Conservation (phyloP, 2,797 vertebrate species). For the Xenopus petersii region DNA sequence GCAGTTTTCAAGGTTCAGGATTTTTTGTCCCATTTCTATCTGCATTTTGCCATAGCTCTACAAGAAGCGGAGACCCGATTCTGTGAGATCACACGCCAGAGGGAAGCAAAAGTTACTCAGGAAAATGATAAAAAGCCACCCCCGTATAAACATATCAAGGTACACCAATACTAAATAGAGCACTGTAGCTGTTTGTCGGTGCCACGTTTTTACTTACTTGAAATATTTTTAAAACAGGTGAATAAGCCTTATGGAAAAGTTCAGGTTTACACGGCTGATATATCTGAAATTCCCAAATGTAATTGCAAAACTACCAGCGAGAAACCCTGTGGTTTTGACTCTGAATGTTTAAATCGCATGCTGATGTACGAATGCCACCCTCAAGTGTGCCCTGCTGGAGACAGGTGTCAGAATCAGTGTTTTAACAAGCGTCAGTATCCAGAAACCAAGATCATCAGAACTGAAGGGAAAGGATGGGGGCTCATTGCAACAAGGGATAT, state of each 20-base stretch:
- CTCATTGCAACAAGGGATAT: constrained; percentile 86
- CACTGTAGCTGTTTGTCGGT: not conserved
- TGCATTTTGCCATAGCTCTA: constrained; percentile 69
- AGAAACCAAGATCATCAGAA: constrained; percentile 92
- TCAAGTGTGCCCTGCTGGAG: constrained; percentile 87
- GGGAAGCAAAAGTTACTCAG: constrained; percentile 90
- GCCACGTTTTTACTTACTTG: not conserved
- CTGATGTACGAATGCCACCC: constrained; percentile 97
- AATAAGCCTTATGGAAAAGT: constrained; percentile 91
- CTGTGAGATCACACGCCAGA: constrained; percentile 83
- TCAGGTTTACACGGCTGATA: constrained; percentile 91
- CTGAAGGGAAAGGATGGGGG: constrained; percentile 94
- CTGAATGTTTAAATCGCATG: constrained; percentile 95
- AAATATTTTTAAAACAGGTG: constrained; percentile 66
- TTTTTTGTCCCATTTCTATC: too few species aligned
- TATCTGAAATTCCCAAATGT: constrained; percentile 95
- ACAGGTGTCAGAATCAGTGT: constrained; percentile 91
- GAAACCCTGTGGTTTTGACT: constrained; percentile 89
- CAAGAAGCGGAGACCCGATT: constrained; percentile 89
- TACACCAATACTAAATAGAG: constrained; percentile 36
- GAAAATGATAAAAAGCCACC: constrained; percentile 91
- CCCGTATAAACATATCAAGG: constrained; percentile 95
- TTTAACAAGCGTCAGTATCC: constrained; percentile 95
- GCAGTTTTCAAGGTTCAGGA: not conserved
- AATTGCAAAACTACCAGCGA: constrained; percentile 92